Evolutionary conservation across 2,888 invertebrate species (phyloP).

Genomic region (Scotopteryx bipunctaria): DNA sequence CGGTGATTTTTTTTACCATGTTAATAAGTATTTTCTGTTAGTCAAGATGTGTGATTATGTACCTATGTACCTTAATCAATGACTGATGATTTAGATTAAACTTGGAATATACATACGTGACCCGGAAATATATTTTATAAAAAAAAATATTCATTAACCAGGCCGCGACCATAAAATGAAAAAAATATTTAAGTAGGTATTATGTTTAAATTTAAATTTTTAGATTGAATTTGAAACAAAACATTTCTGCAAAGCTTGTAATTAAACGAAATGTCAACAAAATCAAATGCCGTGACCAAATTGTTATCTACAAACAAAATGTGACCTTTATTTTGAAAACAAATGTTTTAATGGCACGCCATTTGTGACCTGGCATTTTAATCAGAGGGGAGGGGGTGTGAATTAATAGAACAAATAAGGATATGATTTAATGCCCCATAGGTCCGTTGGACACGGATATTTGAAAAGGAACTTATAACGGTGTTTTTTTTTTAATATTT

Average conservation of each 20-base stretch:
- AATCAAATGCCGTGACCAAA: constrained; percentile 36
- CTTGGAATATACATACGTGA: too few species aligned
- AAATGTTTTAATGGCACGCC: constrained; percentile 54
- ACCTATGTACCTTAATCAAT: too few species aligned
- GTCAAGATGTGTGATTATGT: too few species aligned
- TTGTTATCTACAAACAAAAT: constrained; percentile 35
- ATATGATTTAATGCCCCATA: constrained; percentile 36
- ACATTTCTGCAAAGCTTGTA: constrained; percentile 16
- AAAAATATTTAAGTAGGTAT: neutral
- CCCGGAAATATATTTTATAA: too few species aligned
- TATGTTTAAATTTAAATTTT: neutral
- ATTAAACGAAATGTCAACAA: constrained; percentile 38
- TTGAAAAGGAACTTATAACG: neutral
- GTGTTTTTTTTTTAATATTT: too few species aligned
- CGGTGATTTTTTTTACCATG: too few species aligned
- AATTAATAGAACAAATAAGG: constrained; percentile 44
- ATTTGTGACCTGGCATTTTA: constrained; percentile 68
- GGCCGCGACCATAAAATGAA: neutral
- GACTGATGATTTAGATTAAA: too few species aligned
- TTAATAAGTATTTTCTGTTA: too few species aligned
- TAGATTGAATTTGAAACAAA: neutral
- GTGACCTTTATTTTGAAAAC: constrained; percentile 34
- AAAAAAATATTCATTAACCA: too few species aligned
- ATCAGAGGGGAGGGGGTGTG: constrained; percentile 46
- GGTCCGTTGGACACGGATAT: constrained; percentile 10